phyloP scores from a whole-genome alignment of 2,888 invertebrate species.

The Metellina segmentata region DNA sequence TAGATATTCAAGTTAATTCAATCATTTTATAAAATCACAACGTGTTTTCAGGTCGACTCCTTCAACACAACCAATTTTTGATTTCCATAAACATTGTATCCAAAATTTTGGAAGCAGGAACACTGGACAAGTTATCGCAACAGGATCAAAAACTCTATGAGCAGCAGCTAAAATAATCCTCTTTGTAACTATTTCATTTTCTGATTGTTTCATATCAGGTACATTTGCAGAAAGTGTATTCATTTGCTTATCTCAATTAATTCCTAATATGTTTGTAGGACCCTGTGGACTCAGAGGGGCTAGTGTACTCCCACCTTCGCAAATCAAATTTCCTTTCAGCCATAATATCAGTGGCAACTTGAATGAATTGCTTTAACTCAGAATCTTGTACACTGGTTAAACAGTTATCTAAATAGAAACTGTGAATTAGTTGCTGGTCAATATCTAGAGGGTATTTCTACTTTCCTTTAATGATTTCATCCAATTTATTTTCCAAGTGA shows the following conservation, averaged over 20 bases:
- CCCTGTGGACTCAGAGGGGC: not conserved
- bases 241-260: not conserved
- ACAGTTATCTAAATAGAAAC: constrained; percentile 36
- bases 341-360: constrained; percentile 18
- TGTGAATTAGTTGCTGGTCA: not conserved
- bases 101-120: constrained; percentile 15
- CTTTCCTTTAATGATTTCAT: not conserved
- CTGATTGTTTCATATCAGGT: not conserved
- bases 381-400: not conserved
- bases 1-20: constrained; percentile 18
- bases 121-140: constrained; percentile 22
- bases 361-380: constrained; percentile 2
- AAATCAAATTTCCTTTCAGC: constrained; percentile 36
- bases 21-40: constrained; percentile 2
- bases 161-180: constrained; percentile 15
- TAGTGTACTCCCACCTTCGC: constrained; percentile 9
- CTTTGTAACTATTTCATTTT: constrained; percentile 1
- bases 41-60: constrained; percentile 15
- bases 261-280: constrained; percentile 31
- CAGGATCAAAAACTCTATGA: constrained; percentile 40
- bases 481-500: constrained; percentile 4
- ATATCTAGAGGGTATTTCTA: constrained; percentile 20
- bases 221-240: constrained; percentile 33
- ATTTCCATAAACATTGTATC: constrained; percentile 41
- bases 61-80: constrained; percentile 27